These are phyloP conservation scores for Myotis pilosus DNA, from an alignment of 2,797 vertebrate genomes.

Conservation along the genomic window DNA sequence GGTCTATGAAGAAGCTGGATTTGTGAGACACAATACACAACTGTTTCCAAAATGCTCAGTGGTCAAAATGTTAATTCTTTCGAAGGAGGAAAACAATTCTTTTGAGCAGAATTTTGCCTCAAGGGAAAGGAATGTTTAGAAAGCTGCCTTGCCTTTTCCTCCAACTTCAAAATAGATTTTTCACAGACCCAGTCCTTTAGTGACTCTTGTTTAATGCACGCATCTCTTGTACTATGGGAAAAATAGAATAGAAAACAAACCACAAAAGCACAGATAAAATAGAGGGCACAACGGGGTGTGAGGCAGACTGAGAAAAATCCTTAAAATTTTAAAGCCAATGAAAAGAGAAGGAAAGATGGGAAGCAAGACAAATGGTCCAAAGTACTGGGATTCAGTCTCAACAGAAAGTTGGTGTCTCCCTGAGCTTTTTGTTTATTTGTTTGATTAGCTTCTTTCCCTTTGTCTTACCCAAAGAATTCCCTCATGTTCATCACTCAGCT, in stretches of 20 bases:
- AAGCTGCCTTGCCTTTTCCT: not conserved
- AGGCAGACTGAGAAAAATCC: not conserved
- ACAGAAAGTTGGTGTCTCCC: not conserved
- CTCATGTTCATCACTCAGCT: not conserved
- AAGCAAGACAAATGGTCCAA: not conserved
- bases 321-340: not conserved
- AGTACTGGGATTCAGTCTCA: not conserved
- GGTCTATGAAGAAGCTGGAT: not conserved
- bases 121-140: slow-evolving; percentile 33
- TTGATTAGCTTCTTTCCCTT: not conserved
- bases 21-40: not conserved
- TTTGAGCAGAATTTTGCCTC: not conserved
- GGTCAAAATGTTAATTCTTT: slow-evolving; percentile 11
- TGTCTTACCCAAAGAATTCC: not conserved
- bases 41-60: slow-evolving; percentile 12
- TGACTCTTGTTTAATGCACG: not conserved
- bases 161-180: slow-evolving; percentile 41
- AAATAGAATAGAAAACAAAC: not conserved
- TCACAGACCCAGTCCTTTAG: not conserved
- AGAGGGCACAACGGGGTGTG: not conserved
- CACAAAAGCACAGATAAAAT: not conserved
- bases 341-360: not conserved
- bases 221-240: not conserved
- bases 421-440: not conserved
- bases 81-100: not conserved